Conservation (phyloP, 2,888 invertebrate species). For the Orchesella flavescens region DNA sequence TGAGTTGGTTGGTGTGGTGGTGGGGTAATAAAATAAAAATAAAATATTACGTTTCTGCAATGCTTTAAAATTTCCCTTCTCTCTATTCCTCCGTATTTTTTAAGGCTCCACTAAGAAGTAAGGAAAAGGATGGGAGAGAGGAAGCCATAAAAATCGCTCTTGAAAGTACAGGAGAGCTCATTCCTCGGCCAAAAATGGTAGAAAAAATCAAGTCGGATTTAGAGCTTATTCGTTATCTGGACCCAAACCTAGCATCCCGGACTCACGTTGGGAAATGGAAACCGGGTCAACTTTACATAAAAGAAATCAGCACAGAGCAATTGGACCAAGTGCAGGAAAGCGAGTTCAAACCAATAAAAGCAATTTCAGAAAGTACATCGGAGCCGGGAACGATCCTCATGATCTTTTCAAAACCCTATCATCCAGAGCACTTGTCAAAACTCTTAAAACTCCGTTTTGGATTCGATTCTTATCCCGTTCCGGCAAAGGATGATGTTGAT, state of each 20-base stretch:
- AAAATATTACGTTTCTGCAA: neutral
- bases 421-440: slow-evolving; percentile 60
- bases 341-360: slow-evolving; percentile 64
- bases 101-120: slow-evolving; percentile 54
- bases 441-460: slow-evolving; percentile 63
- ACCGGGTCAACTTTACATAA: slow-evolving; percentile 59
- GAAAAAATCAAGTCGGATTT: slow-evolving; percentile 62
- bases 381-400: slow-evolving; percentile 58
- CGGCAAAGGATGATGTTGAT: slow-evolving; percentile 26
- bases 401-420: slow-evolving; percentile 60
- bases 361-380: slow-evolving; percentile 47
- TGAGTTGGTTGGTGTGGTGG: no score
- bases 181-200: slow-evolving; percentile 57
- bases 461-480: slow-evolving; percentile 57
- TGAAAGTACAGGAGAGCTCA: slow-evolving; percentile 61
- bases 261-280: slow-evolving; percentile 61
- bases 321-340: slow-evolving; percentile 59
- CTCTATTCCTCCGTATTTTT: neutral
- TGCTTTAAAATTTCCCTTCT: no score
- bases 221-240: slow-evolving; percentile 57
- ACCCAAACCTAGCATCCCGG: slow-evolving; percentile 36
- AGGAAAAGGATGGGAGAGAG: slow-evolving; percentile 47
- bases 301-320: slow-evolving; percentile 57
- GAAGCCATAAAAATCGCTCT: slow-evolving; percentile 63
- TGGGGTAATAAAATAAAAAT: no score